Conservation (phyloP, 2,113 vertebrate genomes). For the Hippocampus abdominalis region DNA sequence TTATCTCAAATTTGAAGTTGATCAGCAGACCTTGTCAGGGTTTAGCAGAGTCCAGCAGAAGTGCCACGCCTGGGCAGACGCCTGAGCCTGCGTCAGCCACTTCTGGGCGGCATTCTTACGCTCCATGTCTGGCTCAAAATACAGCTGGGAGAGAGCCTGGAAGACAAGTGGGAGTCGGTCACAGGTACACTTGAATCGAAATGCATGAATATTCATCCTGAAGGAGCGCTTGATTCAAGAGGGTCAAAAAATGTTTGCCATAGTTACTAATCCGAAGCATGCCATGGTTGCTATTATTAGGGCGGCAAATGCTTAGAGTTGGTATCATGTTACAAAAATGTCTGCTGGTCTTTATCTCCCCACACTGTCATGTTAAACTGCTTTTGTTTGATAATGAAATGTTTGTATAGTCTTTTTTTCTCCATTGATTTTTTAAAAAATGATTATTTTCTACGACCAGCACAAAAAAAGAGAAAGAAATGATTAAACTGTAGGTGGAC, state of each 20-base stretch:
- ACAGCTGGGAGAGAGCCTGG: slow-evolving; percentile 94
- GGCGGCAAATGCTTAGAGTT: slow-evolving; percentile 58
- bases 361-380: neutral
- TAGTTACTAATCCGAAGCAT: slow-evolving; percentile 58
- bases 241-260: slow-evolving; percentile 32
- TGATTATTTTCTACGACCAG: neutral
- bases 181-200: neutral
- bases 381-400: slow-evolving; percentile 3
- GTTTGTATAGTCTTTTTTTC: neutral
- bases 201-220: slow-evolving; percentile 4
- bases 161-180: neutral
- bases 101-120: slow-evolving; percentile 94
- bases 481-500: neutral
- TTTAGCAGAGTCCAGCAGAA: slow-evolving; percentile 93
- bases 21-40: slow-evolving; percentile 77
- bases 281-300: slow-evolving; percentile 66
- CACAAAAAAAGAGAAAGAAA: neutral
- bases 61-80: slow-evolving; percentile 91
- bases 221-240: slow-evolving; percentile 9
- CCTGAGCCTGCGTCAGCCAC: slow-evolving; percentile 95
- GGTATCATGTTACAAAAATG: slow-evolving; percentile 58
- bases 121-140: slow-evolving; percentile 96
- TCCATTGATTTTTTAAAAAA: neutral
- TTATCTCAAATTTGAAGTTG: neutral
- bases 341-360: slow-evolving; percentile 18